A percentile compares a stretch with the other conserved stretches of the same genome.
Conservation (phyloP, 2,113 vertebrate genomes). For the Sinocyclocheilus anophthalmus region DNA sequence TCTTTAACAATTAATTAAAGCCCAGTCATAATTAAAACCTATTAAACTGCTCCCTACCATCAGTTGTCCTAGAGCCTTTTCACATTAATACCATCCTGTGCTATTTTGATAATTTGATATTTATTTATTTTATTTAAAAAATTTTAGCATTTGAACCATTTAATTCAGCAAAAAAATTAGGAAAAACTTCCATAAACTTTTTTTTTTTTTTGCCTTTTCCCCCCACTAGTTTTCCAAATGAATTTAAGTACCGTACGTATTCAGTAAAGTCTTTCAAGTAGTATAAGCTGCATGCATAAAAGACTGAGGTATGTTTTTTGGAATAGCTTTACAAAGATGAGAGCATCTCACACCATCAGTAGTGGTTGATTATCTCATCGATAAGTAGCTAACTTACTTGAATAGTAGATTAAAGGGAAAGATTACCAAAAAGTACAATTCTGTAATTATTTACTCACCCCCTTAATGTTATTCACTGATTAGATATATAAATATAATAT, state of each 20-base stretch:
- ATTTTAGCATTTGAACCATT: background rate
- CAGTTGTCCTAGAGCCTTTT: background rate
- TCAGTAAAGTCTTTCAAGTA: background rate
- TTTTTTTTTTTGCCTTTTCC: background rate
- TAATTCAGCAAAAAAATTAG: background rate
- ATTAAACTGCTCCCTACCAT: background rate
- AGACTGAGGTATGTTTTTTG: background rate
- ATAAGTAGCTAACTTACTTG: background rate
- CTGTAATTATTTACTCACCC: background rate
- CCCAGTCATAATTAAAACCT: background rate
- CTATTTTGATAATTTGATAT: background rate
- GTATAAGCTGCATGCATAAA: background rate
- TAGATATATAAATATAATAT: no score
- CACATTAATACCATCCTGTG: background rate
- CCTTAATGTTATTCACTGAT: background rate
- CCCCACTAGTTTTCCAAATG: background rate
- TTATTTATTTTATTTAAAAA: background rate
- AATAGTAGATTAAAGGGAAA: background rate
- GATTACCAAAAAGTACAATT: background rate
- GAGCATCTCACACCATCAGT: background rate
- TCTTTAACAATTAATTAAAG: background rate
- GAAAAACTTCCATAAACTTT: background rate
- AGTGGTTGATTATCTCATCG: background rate
- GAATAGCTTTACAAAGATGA: background rate
- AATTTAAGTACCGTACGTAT: background rate